Conservation (phyloP, 2,888 invertebrate species). For the Horisme vitalbata region DNA sequence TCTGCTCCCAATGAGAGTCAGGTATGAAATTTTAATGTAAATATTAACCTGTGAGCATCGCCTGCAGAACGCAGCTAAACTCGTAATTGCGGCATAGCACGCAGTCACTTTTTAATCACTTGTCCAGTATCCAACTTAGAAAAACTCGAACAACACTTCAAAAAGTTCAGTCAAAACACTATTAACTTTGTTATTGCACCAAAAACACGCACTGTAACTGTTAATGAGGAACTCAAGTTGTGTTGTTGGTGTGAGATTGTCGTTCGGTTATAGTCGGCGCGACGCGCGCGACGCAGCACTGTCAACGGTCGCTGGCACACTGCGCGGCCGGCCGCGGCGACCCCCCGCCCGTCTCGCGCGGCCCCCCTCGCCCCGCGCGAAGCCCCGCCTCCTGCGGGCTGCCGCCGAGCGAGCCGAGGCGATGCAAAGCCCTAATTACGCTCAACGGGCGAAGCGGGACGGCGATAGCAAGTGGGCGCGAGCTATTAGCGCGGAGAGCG, state of each 20-base stretch:
- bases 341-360: constrained; percentile 53
- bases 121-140: constrained; percentile 74
- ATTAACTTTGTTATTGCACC: constrained; percentile 63
- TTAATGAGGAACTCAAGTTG: constrained; percentile 74
- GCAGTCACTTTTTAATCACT: constrained; percentile 77
- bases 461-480: constrained; percentile 82
- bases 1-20: constrained; percentile 46
- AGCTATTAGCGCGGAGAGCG: constrained; percentile 87
- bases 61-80: constrained; percentile 79
- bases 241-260: constrained; percentile 68
- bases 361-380: constrained; percentile 49
- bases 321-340: constrained; percentile 65
- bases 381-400: constrained; percentile 48
- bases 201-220: constrained; percentile 74
- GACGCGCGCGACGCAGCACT: constrained; percentile 70
- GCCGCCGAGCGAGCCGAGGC: constrained; percentile 75
- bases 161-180: constrained; percentile 73
- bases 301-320: constrained; percentile 80
- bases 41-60: constrained; percentile 81
- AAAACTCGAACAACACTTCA: constrained; percentile 66
- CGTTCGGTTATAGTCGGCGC: constrained; percentile 63
- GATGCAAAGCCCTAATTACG: constrained; percentile 81
- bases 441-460: constrained; percentile 76
- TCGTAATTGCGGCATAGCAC: constrained; percentile 76
- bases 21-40: constrained; percentile 58